Percentiles rank a stretch among this genome's conserved stretches.
Conservation (phyloP, 2,797 vertebrate species). For the Decapterus maruadsi region DNA sequence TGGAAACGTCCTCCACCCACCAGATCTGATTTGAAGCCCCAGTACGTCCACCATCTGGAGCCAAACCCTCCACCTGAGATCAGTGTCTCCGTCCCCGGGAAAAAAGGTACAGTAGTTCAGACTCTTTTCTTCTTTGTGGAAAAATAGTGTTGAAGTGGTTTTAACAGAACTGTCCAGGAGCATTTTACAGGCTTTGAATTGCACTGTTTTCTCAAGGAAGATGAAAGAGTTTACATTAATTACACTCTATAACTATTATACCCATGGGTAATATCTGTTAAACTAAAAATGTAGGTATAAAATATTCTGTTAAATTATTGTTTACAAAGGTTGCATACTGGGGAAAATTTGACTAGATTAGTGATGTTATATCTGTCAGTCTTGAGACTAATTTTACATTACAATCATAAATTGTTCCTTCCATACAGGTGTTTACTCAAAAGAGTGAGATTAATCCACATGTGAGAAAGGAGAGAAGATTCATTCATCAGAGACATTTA, state of each 20-base stretch:
- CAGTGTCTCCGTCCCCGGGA: not conserved
- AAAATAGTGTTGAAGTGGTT: not conserved
- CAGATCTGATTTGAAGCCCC: conserved; percentile 27
- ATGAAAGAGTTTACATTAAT: not conserved
- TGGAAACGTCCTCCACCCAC: not conserved
- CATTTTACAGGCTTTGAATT: no score
- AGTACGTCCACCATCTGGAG: conserved; percentile 50
- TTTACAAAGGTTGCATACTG: no score
- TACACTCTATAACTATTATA: no score
- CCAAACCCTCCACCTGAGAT: conserved; percentile 29
- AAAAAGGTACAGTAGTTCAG: conserved; percentile 31
- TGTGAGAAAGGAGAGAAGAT: not conserved
- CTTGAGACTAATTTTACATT: no score
- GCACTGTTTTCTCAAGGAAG: not conserved
- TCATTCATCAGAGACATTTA: not conserved
- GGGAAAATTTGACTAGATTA: no score
- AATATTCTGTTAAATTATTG: no score
- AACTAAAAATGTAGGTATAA: not conserved
- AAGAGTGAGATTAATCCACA: not conserved
- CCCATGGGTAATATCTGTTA: no score
- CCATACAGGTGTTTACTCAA: not conserved
- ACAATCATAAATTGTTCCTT: no score
- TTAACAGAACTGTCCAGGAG: not conserved
- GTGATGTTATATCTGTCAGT: not conserved
- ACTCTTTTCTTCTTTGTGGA: not conserved